Conservation (phyloP, 2,888 invertebrate genomes). For the Orthosia incerta region DNA sequence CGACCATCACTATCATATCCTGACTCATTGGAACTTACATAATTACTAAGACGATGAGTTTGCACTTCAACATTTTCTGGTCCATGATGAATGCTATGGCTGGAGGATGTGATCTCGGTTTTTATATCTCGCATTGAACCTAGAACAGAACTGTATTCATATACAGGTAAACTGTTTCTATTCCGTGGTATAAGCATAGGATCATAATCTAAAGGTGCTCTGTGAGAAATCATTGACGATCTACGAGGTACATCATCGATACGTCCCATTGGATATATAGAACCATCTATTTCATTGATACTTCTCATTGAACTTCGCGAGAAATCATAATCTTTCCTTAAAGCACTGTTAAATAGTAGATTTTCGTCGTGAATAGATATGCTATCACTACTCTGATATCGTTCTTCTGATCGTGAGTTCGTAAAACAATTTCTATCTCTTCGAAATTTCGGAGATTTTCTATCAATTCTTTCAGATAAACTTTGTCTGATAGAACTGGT, state of each 20-base stretch:
- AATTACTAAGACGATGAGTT: slow-evolving; percentile 93
- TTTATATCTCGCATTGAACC: slow-evolving; percentile 86
- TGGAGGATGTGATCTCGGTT: slow-evolving; percentile 85
- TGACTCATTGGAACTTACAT: slow-evolving; percentile 95
- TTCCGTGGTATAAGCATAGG: slow-evolving; percentile 89
- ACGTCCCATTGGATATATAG: slow-evolving; percentile 77
- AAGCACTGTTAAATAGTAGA: slow-evolving; percentile 82
- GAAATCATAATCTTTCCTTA: slow-evolving; percentile 83
- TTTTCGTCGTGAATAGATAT: slow-evolving; percentile 88
- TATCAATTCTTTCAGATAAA: slow-evolving; percentile 88
- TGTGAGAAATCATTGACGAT: slow-evolving; percentile 88
- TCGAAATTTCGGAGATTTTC: slow-evolving; percentile 86
- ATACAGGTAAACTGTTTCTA: slow-evolving; percentile 88
- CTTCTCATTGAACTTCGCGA: slow-evolving; percentile 86
- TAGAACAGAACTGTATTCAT: slow-evolving; percentile 84
- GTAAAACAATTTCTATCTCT: slow-evolving; percentile 84
- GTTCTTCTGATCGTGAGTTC: slow-evolving; percentile 92
- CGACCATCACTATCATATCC: slow-evolving; percentile 95
- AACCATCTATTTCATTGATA: slow-evolving; percentile 83
- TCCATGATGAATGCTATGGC: slow-evolving; percentile 90
- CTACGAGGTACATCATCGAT: slow-evolving; percentile 83
- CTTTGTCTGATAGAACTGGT: slow-evolving; percentile 88
- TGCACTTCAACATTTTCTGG: slow-evolving; percentile 91
- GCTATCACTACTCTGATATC: slow-evolving; percentile 90
- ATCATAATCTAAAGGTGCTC: slow-evolving; percentile 85